phyloP scores from a whole-genome alignment of 2,113 vertebrate species.

The Neotragus moschatus region DNA sequence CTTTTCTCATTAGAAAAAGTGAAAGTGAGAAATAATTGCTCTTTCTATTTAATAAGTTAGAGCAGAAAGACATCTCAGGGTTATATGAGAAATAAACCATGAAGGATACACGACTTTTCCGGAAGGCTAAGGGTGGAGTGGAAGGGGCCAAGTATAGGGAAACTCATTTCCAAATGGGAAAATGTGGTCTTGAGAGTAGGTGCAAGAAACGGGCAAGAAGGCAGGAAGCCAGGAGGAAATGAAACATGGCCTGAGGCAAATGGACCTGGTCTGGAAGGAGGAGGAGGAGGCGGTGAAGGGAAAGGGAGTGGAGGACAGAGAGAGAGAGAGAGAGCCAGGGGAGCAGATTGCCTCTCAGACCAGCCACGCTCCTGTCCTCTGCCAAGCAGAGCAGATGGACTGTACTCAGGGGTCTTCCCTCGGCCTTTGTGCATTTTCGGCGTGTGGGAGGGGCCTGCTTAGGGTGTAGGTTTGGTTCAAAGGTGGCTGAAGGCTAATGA shows the following conservation, averaged over 20 bases:
- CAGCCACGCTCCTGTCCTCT: neutral
- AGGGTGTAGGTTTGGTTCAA: neutral
- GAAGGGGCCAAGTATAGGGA: neutral
- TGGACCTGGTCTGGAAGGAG: neutral
- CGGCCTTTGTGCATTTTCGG: neutral
- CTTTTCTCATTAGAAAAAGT: neutral
- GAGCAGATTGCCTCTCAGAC: neutral
- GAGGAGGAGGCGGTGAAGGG: neutral
- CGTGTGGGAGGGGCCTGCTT: fast-evolving
- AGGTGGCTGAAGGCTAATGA: neutral
- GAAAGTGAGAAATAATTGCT: neutral
- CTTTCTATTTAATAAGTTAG: neutral
- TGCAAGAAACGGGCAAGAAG: neutral
- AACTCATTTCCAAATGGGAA: neutral
- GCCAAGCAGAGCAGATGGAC: neutral
- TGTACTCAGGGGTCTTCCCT: neutral
- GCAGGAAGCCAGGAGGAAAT: neutral
- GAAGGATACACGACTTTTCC: neutral
- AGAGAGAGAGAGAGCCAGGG: neutral
- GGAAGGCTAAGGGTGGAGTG: neutral
- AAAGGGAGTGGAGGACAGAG: neutral
- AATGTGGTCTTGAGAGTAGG: neutral
- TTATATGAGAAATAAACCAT: neutral
- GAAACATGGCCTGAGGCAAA: neutral
- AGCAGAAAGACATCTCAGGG: neutral